These are phyloP conservation scores for Oplegnathus fasciatus DNA, from an alignment of 2,113 vertebrate genomes.

Conservation along the genomic window DNA sequence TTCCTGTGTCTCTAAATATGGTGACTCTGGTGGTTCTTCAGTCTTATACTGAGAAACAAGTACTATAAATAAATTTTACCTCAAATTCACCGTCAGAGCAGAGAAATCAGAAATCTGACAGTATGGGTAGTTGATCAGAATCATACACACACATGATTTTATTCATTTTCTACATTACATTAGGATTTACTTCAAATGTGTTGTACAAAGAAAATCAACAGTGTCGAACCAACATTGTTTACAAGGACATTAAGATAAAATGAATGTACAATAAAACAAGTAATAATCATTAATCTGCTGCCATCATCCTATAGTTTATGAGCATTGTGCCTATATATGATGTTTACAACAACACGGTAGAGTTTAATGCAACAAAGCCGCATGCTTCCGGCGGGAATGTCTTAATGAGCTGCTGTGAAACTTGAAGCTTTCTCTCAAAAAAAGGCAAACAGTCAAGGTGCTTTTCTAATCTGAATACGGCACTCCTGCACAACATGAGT, in stretches of 20 bases:
- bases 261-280: slow-evolving; percentile 37
- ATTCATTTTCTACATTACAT: slow-evolving; percentile 55
- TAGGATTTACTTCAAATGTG: slow-evolving; percentile 26
- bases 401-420: background rate
- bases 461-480: background rate
- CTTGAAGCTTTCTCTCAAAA: background rate
- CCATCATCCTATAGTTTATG: background rate
- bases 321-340: background rate
- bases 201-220: slow-evolving; percentile 28
- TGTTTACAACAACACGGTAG: background rate
- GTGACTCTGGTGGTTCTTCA: too few relatives aligned
- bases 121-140: background rate
- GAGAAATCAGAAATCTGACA: background rate
- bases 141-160: slow-evolving; percentile 26
- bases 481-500: background rate
- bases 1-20: too few relatives aligned
- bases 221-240: background rate
- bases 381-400: slow-evolving; percentile 50
- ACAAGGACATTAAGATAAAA: slow-evolving; percentile 20
- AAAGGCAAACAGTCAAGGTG: slow-evolving; percentile 41
- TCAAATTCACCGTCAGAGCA: background rate
- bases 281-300: slow-evolving; percentile 10
- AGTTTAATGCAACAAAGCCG: slow-evolving; percentile 9
- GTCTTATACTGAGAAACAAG: too few relatives aligned
- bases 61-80: too few relatives aligned